Base-by-base conservation (phyloP, 2,888 invertebrate genomes). In the Hipparchia semele region DNA sequence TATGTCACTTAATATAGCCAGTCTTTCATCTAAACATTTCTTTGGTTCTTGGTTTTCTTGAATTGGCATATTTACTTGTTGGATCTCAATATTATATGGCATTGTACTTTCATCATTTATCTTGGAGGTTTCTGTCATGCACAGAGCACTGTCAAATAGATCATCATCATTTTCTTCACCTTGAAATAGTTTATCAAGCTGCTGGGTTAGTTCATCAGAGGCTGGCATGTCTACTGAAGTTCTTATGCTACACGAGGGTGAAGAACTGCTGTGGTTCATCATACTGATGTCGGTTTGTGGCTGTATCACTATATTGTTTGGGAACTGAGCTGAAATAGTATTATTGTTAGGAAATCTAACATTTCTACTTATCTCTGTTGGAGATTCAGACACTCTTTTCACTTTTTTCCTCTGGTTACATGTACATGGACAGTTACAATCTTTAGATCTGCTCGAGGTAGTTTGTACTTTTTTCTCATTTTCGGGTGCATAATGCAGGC, bases 121-220 rank as follows among this genome's bases (percentile, higher is more conserved):
- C 23, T 71, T 76, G n/a, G 79, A 75, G 71, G 86, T 85, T 71
- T 83, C 76, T 69, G 80, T 80, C 71, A 86, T 83, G 80, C 83
- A 90, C 7, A 90, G 78, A 46, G 85, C 82, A 61, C 85, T 84
- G 75, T 91, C 89, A 84, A 93, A 94, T 76, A 94, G 81, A 75
- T 93, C 92, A 79, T 93, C 92, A 79, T 92, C 91, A 82, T 87
- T 87, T 45, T 85, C 78, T 73, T 90, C 89, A 54, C 84, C 84
- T 77, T 91, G 86, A 80, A 94, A 94, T n/a, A 94, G 79, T 79
- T 91, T 90, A 78, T 94, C 92, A 77, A 94, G 80, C 76, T 93
- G 91, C 77, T 85, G 83, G 84, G 90, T 87, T 65, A 94, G 78
- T 68, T 92, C 88, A 79, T 90, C 90, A 33, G 89, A 84, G 64